Percentiles rank a stretch among this genome's conserved stretches.
phyloP scores from a whole-genome alignment of 2,888 invertebrate species.

The Athalia rosae region DNA sequence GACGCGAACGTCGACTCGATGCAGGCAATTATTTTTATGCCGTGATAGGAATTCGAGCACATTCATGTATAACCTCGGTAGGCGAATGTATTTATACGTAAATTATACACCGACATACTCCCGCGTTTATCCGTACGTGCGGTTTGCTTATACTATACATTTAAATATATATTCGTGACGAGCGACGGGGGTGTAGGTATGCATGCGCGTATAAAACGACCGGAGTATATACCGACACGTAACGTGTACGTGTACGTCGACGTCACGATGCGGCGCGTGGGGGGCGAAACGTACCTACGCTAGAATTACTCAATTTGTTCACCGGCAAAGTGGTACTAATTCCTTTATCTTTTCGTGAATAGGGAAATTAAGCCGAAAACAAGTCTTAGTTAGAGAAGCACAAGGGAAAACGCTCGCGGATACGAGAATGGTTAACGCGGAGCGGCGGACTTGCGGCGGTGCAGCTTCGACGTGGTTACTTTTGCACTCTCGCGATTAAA shows the following conservation, averaged over 20 bases:
- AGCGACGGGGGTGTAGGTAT: background rate
- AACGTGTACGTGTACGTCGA: background rate
- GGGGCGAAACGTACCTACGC: background rate
- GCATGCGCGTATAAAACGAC: background rate
- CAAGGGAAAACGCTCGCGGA: conserved; percentile 13
- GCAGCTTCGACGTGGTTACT: background rate
- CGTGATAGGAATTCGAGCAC: background rate
- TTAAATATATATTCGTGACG: too few relatives aligned
- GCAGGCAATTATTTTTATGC: conserved; percentile 5
- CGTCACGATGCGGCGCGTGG: background rate
- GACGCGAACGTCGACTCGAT: background rate
- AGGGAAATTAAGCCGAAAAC: conserved; percentile 43
- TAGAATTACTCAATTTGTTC: conserved; percentile 40
- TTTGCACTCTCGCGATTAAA: too few relatives aligned
- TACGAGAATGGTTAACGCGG: background rate
- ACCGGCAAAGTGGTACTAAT: conserved; percentile 39
- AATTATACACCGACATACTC: too few relatives aligned
- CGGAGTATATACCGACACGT: background rate
- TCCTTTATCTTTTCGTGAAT: conserved; percentile 43
- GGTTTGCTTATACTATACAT: too few relatives aligned
- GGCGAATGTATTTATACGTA: background rate
- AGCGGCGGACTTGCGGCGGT: background rate
- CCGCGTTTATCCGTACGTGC: too few relatives aligned
- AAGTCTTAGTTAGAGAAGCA: conserved; percentile 41
- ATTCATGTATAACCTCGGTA: too few relatives aligned